Percentiles rank a stretch among this genome's conserved stretches.
Conservation (phyloP, 2,797 vertebrate genomes). For the Spea hammondii region DNA sequence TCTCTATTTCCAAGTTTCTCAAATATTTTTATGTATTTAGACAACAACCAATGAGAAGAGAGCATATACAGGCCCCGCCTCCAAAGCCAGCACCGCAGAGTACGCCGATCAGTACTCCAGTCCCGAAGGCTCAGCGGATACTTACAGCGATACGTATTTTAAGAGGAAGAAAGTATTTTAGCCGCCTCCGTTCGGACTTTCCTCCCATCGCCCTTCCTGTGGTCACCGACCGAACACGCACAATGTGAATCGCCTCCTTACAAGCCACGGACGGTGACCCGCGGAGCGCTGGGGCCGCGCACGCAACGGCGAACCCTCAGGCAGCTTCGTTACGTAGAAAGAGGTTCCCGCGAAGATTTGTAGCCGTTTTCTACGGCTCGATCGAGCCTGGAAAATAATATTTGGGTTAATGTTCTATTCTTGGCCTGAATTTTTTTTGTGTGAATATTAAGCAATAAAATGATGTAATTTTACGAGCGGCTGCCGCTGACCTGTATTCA, state of each 20-base stretch:
- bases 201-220: constrained; percentile 27
- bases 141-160: constrained; percentile 82
- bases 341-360: constrained; percentile 33
- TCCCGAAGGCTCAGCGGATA: constrained; percentile 74
- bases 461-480: background rate
- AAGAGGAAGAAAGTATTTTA: constrained; percentile 92
- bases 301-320: constrained; percentile 25
- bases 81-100: constrained; percentile 75
- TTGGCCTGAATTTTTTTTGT: constrained; percentile 39
- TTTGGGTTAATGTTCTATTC: constrained; percentile 23
- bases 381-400: constrained; percentile 16
- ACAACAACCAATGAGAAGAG: constrained; percentile 82
- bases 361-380: constrained; percentile 42
- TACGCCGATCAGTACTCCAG: constrained; percentile 73
- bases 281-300: constrained; percentile 6
- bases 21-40: constrained; percentile 2
- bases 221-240: constrained; percentile 17
- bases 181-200: constrained; percentile 46
- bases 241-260: constrained; percentile 2
- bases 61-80: constrained; percentile 75
- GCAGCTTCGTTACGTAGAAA: constrained; percentile 36
- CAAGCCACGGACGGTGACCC: constrained; percentile 22
- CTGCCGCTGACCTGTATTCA: fast-evolving
- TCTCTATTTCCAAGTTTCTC: background rate
- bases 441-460: constrained; percentile 55